Evolutionary conservation across 2,113 vertebrate species (phyloP).

Genomic region (Hoplias malabaricus): DNA sequence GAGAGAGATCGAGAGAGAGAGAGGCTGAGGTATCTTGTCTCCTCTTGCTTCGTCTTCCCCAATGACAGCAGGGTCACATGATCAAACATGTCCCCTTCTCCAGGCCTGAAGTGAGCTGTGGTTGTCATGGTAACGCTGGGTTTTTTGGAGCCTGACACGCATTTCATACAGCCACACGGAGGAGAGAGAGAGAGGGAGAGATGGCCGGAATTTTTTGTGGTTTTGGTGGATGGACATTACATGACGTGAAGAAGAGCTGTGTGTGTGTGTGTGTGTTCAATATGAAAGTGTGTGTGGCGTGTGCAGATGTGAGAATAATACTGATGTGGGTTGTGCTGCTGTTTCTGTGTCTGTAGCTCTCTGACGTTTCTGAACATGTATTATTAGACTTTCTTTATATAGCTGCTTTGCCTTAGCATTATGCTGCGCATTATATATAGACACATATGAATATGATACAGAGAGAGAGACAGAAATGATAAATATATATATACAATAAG

Average conservation of each 20-base stretch:
- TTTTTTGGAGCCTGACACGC: constrained; percentile 32
- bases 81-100: constrained; percentile 43
- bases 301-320: no score
- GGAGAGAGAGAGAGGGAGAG: constrained; percentile 4
- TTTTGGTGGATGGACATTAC: not conserved
- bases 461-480: no score
- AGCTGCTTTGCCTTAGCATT: no score
- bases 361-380: no score
- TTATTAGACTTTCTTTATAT: no score
- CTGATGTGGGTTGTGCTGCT: no score
- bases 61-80: constrained; percentile 47
- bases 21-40: constrained; percentile 7
- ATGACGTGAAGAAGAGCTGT: not conserved
- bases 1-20: not conserved
- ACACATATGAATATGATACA: no score
- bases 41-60: constrained; percentile 36
- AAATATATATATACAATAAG: no score
- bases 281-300: no score
- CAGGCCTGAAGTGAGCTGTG: constrained; percentile 41
- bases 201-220: not conserved
- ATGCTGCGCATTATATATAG: no score
- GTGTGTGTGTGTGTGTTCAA: not conserved
- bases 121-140: constrained; percentile 51
- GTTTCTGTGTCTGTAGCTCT: no score
- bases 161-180: constrained; percentile 29